These are phyloP conservation scores for Penaeus monodon DNA, from an alignment of 2,888 invertebrate species.

Conservation along the genomic window DNA sequence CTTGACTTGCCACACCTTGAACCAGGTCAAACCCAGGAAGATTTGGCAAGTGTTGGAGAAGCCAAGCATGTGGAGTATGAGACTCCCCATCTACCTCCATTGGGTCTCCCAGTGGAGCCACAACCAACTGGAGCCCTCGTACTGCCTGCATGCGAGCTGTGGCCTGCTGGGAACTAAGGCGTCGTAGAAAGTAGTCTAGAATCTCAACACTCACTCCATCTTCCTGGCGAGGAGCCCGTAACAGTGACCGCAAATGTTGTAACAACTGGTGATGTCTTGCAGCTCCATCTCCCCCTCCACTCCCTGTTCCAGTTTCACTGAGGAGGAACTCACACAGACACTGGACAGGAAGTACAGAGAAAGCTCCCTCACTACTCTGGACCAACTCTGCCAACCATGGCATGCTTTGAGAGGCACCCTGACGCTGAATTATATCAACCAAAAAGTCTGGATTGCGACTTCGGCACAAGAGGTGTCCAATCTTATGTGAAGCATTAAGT, in stretches of 20 bases:
- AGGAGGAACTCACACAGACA: conserved; percentile 96
- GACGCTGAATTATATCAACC: conserved; percentile 89
- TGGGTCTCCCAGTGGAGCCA: conserved; percentile 62
- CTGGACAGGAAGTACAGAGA: conserved; percentile 86
- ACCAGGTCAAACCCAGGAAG: conserved; percentile 81
- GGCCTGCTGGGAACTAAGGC: conserved; percentile 85
- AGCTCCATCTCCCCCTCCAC: conserved; percentile 67
- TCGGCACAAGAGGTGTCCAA: conserved; percentile 90
- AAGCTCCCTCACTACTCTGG: conserved; percentile 88
- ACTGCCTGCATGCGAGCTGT: conserved; percentile 83
- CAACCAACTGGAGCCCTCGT: conserved; percentile 68
- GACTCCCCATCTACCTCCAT: conserved; percentile 64
- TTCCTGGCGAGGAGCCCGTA: conserved; percentile 73
- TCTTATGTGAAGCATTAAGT: conserved; percentile 82
- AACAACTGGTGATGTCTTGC: conserved; percentile 84
- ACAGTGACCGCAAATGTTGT: conserved; percentile 75
- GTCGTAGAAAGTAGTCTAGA: conserved; percentile 87
- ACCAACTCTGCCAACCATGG: conserved; percentile 96
- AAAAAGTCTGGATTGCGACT: conserved; percentile 92
- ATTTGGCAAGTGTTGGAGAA: conserved; percentile 74
- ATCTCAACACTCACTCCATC: conserved; percentile 81
- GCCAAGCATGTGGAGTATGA: conserved; percentile 68
- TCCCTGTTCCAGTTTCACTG: conserved; percentile 67
- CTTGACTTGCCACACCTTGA: conserved; percentile 68
- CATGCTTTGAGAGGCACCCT: conserved; percentile 88